Evolutionary conservation across 1,140 invertebrate genomes (phyloP).

Genomic region (Oreohelix idahoensis): DNA sequence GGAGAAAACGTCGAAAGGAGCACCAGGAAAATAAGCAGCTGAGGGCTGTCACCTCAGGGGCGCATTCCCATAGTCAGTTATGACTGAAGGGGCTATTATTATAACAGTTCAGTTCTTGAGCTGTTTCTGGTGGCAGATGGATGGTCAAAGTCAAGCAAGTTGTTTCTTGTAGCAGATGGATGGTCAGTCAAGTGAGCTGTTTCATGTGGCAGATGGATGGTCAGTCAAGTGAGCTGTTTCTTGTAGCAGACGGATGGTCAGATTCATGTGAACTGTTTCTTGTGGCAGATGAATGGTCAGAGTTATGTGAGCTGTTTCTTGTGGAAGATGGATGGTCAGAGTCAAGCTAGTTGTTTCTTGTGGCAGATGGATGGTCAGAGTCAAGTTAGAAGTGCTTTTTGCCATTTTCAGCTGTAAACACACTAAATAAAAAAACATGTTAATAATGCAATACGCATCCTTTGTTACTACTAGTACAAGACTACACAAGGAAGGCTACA

Average conservation of each 20-base stretch:
- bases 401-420: background rate
- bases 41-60: too few relatives aligned
- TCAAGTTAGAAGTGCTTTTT: background rate
- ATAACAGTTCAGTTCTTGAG: too few relatives aligned
- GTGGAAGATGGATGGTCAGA: background rate
- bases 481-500: too few relatives aligned
- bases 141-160: background rate
- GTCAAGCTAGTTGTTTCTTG: background rate
- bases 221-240: background rate
- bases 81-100: too few relatives aligned
- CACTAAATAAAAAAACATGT: background rate
- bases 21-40: too few relatives aligned
- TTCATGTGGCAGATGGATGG: background rate
- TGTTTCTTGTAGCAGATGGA: background rate
- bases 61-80: too few relatives aligned
- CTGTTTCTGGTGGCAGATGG: background rate
- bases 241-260: background rate
- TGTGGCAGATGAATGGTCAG: background rate
- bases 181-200: background rate
- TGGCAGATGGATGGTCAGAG: background rate
- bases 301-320: background rate
- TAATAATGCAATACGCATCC: too few relatives aligned
- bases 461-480: too few relatives aligned
- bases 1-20: too few relatives aligned
- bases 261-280: background rate